phyloP scores from a whole-genome alignment of 2,797 vertebrate species.

The Urocyon cinereoargenteus region DNA sequence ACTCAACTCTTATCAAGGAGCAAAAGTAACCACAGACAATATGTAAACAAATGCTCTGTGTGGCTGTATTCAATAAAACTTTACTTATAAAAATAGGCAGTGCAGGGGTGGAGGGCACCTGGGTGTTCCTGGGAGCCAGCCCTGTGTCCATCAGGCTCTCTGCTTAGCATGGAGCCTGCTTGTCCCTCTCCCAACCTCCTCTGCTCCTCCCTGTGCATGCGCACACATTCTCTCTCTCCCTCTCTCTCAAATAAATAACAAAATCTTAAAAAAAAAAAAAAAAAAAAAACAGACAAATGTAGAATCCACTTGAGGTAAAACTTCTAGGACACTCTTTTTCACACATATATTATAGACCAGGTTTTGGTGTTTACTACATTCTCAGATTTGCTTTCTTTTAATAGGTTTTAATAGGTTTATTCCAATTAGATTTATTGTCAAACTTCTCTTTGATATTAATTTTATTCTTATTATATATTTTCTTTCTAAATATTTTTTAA shows the following conservation, averaged over 20 bases:
- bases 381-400: background rate
- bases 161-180: background rate
- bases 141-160: background rate
- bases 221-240: background rate
- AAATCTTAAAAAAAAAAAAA: background rate
- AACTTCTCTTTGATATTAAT: background rate
- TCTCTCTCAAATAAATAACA: background rate
- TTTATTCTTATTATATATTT: background rate
- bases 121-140: background rate
- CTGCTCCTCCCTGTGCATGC: background rate
- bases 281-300: background rate
- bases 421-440: background rate
- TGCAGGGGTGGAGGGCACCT: background rate
- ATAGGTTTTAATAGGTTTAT: background rate
- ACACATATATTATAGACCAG: background rate
- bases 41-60: background rate
- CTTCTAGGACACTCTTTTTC: background rate
- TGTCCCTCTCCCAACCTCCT: background rate
- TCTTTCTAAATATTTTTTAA: background rate
- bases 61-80: background rate
- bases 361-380: background rate
- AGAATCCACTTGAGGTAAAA: background rate
- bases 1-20: background rate
- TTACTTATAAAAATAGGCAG: background rate
- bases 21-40: background rate